These are phyloP conservation scores for Zaprionus gabonicus DNA, from an alignment of 1,140 invertebrate species.

Conservation along the genomic window DNA sequence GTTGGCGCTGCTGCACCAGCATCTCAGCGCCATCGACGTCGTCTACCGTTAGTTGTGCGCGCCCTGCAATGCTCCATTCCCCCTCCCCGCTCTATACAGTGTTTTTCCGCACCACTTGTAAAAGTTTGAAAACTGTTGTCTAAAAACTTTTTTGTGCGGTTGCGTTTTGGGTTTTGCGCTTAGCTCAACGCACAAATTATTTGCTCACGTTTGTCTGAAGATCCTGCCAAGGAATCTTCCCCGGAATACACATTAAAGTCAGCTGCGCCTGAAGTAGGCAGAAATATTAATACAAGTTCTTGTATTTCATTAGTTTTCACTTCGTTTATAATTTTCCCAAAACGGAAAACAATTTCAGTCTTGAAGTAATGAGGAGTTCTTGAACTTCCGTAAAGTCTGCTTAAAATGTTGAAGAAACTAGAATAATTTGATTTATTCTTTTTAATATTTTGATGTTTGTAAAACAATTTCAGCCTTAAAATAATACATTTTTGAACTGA, in stretches of 20 bases:
- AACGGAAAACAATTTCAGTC: neutral
- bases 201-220: constrained; percentile 65
- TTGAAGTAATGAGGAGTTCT: too few relatives aligned
- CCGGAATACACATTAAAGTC: constrained; percentile 20
- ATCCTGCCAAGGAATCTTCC: neutral
- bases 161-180: constrained; percentile 67
- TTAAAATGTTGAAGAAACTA: too few relatives aligned
- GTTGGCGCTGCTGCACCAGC: constrained; percentile 46
- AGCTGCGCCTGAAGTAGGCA: constrained; percentile 15
- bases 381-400: too few relatives aligned
- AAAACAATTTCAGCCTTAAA: too few relatives aligned
- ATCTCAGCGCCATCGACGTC: constrained; percentile 51
- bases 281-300: constrained; percentile 39
- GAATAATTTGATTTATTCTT: too few relatives aligned
- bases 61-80: neutral
- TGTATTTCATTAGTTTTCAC: neutral
- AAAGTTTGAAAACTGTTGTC: constrained; percentile 81
- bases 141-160: constrained; percentile 75
- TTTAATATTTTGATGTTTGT: too few relatives aligned
- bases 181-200: constrained; percentile 79
- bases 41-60: constrained; percentile 14
- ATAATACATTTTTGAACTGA: too few relatives aligned
- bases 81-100: constrained; percentile 5
- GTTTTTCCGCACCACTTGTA: constrained; percentile 66
- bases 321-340: constrained; percentile 1